phyloP scores from a whole-genome alignment of 2,888 invertebrate genomes.

The Helobdella robusta region DNA sequence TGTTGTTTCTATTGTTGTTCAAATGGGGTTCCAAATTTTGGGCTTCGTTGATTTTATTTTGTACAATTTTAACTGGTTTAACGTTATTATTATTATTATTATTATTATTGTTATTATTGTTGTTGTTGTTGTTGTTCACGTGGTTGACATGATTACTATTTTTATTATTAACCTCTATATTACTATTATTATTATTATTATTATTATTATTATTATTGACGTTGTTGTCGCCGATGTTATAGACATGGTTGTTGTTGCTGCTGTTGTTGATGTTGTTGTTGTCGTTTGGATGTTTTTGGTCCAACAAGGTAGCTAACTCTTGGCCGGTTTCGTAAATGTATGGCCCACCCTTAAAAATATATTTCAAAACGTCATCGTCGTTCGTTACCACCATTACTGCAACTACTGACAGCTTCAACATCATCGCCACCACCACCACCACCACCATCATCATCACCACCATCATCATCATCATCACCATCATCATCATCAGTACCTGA shows the following conservation, averaged over 20 bases:
- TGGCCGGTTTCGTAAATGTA: too few species aligned
- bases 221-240: background rate
- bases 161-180: background rate
- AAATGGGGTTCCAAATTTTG: too few species aligned
- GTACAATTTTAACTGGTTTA: background rate
- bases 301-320: background rate
- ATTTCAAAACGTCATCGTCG: background rate
- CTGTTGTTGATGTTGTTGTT: background rate
- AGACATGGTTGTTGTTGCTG: conserved; percentile 2
- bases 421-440: background rate
- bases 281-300: background rate
- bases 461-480: background rate
- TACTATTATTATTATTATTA: too few species aligned
- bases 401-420: background rate
- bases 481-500: background rate
- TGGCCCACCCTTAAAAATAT: too few species aligned
- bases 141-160: background rate
- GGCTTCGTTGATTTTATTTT: too few species aligned
- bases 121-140: background rate
- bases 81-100: background rate
- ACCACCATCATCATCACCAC: background rate
- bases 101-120: background rate
- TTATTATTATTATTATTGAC: background rate
- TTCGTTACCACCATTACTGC: background rate
- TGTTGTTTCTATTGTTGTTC: background rate